phyloP scores from a whole-genome alignment of 2,113 vertebrate genomes.

The Phyllostomus discolor region DNA sequence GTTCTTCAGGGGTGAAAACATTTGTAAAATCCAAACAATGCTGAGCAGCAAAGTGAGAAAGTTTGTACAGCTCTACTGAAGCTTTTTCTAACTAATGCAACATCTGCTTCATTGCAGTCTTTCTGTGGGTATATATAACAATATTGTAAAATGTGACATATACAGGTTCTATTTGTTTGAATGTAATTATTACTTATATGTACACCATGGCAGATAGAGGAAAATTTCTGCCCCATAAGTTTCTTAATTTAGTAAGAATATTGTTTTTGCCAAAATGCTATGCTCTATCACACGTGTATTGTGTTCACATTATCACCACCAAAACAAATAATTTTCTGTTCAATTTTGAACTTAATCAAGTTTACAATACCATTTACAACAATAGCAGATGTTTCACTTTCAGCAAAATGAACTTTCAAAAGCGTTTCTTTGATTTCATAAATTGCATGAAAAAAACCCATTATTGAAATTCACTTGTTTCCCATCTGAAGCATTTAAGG shows the following conservation, averaged over 20 bases:
- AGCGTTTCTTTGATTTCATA: slow-evolving; percentile 2
- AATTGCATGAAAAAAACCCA: not conserved
- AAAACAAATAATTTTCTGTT: slow-evolving; percentile 39
- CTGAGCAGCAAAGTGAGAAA: not conserved
- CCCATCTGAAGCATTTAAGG: slow-evolving; percentile 15
- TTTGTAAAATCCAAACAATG: not conserved
- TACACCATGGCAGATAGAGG: not conserved
- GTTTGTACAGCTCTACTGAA: not conserved
- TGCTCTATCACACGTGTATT: not conserved
- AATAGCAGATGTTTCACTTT: slow-evolving; percentile 11
- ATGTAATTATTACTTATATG: slow-evolving; percentile 34
- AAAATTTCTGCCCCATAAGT: slow-evolving; percentile 25
- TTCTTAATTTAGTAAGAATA: slow-evolving; percentile 43
- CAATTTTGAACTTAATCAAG: slow-evolving; percentile 51
- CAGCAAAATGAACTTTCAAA: not conserved
- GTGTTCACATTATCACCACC: not conserved
- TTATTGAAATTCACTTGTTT: slow-evolving; percentile 29
- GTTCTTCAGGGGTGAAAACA: not conserved
- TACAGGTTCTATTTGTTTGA: slow-evolving; percentile 5
- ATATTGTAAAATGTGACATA: slow-evolving; percentile 29
- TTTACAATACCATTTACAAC: slow-evolving; percentile 40
- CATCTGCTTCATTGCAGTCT: not conserved
- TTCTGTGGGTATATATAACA: not conserved
- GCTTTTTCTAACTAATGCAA: slow-evolving; percentile 12
- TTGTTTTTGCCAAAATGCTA: slow-evolving; percentile 11